These are phyloP conservation scores for Polydrusus cervinus DNA, from an alignment of 2,888 invertebrate genomes.

Conservation along the genomic window DNA sequence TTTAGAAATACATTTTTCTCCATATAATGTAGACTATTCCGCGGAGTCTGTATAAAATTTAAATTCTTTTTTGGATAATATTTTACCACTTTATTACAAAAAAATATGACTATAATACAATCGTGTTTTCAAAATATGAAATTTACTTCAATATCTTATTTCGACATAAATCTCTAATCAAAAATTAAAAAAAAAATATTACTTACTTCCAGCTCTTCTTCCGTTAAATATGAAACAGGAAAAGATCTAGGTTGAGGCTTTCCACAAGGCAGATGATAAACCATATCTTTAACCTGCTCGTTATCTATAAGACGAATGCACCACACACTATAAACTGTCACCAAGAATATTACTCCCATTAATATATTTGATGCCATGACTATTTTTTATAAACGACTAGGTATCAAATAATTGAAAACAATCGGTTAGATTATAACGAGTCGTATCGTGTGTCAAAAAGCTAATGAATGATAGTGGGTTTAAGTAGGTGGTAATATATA, in stretches of 20 bases:
- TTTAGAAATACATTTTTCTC: no score
- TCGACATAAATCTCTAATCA: not conserved
- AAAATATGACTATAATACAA: no score
- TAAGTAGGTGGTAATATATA: slow-evolving; percentile 3
- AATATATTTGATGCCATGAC: not conserved
- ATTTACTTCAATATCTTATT: not conserved
- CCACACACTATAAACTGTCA: not conserved
- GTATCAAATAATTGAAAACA: not conserved
- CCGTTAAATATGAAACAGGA: not conserved
- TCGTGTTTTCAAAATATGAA: not conserved
- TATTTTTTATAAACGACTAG: not conserved
- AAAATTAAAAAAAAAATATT: not conserved
- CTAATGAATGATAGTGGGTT: not conserved
- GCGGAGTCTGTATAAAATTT: no score
- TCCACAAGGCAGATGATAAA: not conserved
- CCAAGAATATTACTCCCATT: not conserved
- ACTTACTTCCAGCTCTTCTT: not conserved
- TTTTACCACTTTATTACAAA: no score
- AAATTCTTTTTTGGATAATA: no score
- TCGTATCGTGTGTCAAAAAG: not conserved
- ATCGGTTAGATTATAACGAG: not conserved
- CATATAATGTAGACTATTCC: no score
- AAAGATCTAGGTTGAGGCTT: slow-evolving; percentile 6
- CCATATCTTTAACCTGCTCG: not conserved
- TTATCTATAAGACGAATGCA: not conserved